phyloP scores from a whole-genome alignment of 1,140 invertebrate species.

The Musca vetustissima region DNA sequence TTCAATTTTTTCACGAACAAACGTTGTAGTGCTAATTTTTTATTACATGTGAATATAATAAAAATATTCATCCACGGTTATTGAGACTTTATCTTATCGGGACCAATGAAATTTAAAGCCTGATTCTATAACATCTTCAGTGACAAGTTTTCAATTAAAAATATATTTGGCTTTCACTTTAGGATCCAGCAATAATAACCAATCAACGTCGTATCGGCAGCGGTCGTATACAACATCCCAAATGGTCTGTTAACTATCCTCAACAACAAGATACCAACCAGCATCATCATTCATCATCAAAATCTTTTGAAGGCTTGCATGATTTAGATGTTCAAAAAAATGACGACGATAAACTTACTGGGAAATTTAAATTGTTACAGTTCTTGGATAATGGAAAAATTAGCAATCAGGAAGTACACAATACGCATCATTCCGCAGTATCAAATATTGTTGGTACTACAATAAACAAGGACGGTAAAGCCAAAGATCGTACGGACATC shows the following conservation, averaged over 20 bases:
- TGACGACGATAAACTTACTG: background rate
- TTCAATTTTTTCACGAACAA: no score
- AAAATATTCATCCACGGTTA: no score
- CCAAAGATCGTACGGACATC: constrained; percentile 4
- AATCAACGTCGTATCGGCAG: constrained; percentile 53
- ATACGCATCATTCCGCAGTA: background rate
- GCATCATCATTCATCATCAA: background rate
- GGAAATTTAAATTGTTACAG: background rate
- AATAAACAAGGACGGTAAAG: background rate
- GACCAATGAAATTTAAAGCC: no score
- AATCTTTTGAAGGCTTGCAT: background rate
- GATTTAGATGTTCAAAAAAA: background rate
- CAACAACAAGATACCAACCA: background rate
- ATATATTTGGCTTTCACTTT: background rate
- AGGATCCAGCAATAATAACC: constrained; percentile 38
- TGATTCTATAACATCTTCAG: no score
- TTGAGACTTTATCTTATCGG: no score
- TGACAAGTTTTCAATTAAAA: no score
- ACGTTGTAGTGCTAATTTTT: background rate
- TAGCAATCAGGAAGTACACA: no score
- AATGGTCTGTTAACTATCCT: constrained; percentile 33
- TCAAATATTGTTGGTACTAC: background rate
- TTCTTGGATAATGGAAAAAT: no score
- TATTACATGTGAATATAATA: constrained; percentile 12
- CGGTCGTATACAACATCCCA: constrained; percentile 43